A percentile compares a stretch with the other conserved stretches of the same genome.
Evolutionary conservation across 2,113 vertebrate genomes (phyloP).

Genomic region (Ondatra zibethicus): DNA sequence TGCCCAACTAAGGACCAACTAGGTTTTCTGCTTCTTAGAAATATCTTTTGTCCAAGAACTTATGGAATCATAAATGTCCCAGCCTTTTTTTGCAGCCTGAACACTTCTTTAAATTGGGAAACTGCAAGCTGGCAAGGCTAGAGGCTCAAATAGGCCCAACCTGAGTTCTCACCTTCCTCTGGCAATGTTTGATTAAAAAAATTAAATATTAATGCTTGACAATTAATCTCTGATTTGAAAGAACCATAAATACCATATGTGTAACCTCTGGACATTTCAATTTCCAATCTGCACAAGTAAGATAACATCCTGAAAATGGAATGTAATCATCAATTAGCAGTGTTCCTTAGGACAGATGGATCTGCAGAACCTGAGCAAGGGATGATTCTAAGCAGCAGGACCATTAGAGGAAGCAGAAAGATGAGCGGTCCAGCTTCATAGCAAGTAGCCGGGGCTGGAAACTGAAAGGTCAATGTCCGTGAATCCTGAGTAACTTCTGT

Average conservation of each 20-base stretch:
- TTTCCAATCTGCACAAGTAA: slow-evolving; percentile 56
- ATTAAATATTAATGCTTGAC: slow-evolving; percentile 51
- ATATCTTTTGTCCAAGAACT: background rate
- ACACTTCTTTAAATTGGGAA: background rate
- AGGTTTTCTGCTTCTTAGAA: background rate
- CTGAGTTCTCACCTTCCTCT: background rate
- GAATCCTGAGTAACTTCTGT: background rate
- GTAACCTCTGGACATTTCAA: slow-evolving; percentile 67
- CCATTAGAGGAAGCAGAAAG: background rate
- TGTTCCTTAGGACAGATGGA: slow-evolving; percentile 43
- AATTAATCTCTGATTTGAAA: slow-evolving; percentile 66
- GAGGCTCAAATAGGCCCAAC: background rate
- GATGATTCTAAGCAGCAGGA: background rate
- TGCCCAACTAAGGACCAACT: background rate
- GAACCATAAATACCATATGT: slow-evolving; percentile 28
- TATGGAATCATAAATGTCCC: rapidly evolving
- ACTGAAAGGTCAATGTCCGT: background rate
- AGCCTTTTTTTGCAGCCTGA: background rate
- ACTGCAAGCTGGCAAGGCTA: background rate
- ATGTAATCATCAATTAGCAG: slow-evolving; percentile 36
- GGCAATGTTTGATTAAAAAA: background rate
- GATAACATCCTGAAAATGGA: slow-evolving; percentile 62
- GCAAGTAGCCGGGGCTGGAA: background rate
- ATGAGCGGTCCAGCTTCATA: background rate
- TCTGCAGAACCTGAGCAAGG: background rate